Evolutionary conservation across 1,140 invertebrate genomes (phyloP).

Genomic region (Caerostris darwini): DNA sequence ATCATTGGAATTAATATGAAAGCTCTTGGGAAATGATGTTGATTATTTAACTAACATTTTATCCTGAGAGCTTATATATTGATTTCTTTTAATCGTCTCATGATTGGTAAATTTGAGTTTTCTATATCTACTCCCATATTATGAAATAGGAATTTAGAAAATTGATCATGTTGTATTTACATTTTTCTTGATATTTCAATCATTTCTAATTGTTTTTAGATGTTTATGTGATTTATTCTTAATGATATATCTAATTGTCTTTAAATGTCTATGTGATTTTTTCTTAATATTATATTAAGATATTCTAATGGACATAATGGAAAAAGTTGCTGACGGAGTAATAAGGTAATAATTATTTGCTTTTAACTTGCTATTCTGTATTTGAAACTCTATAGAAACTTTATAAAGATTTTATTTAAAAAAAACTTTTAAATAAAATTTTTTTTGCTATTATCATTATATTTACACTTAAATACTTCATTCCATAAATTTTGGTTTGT

Average conservation of each 20-base stretch:
- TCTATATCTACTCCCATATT: neutral
- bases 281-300: conserved; percentile 78
- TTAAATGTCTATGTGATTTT: neutral
- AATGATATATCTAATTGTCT: neutral
- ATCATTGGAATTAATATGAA: neutral
- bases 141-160: neutral
- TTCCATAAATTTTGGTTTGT: too few species aligned
- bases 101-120: neutral
- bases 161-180: neutral
- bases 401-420: neutral
- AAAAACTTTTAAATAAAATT: too few species aligned
- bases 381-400: neutral
- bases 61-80: conserved; percentile 48
- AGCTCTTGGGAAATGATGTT: conserved; percentile 66
- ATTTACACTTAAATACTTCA: too few species aligned
- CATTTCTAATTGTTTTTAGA: neutral
- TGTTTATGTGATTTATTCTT: neutral
- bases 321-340: conserved; percentile 82
- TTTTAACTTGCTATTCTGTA: neutral
- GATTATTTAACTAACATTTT: conserved; percentile 54
- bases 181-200: neutral
- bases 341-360: conserved; percentile 81
- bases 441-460: too few species aligned
- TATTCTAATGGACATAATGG: conserved; percentile 82
- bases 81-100: neutral